Evolutionary conservation across 1,140 invertebrate genomes (phyloP), one percentile per base, ranked within the genome.

Genomic region (Drosophila suzukii): DNA sequence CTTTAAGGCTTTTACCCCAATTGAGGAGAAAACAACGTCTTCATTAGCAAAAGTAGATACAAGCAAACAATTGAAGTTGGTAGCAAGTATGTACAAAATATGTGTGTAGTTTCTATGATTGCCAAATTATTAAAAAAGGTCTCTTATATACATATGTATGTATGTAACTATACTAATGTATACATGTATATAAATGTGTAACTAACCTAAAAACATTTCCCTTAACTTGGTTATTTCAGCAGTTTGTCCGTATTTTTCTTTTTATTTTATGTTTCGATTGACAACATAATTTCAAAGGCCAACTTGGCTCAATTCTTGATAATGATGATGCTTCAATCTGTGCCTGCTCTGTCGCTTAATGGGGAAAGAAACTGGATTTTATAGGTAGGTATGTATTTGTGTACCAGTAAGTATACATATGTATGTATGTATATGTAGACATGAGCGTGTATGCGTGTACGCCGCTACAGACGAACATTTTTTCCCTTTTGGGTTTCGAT

Each of bases 241-340:
- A 63, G 7, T 41, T 60, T 61, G 7, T 49, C 36, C 46, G 32
- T 12, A 30, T 15, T 57, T 55, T 34, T 55, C 41, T 10, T 66
- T 78, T 56, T 47, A 57, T 50, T 50, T 62, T 46, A 34, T 53
- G 41, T 46, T 57, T 70, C 49, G 57, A 51, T 38, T 36, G 50
- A 65, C 55, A 56, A 80, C 47, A 61, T 73, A 63, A 58, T 79
- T 74, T 32, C 44, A 74, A 71, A 71, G 51, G 66, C 53, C 51
- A 58, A 38, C 73, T 56, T 59, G 32, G 38, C 58, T 75, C 70
- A 75, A 65, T 75, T 75, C 70, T 75, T 75, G 71, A 65, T 75
- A 71, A 75, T 75, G 72, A 55, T 75, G 71, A 75, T 75, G 70
- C 71, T 75, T 75, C 59, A 73, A 78, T 76, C 61, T 53, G 43